These are phyloP conservation scores for Formica aserva DNA, from an alignment of 2,888 invertebrate genomes.

Conservation along the genomic window DNA sequence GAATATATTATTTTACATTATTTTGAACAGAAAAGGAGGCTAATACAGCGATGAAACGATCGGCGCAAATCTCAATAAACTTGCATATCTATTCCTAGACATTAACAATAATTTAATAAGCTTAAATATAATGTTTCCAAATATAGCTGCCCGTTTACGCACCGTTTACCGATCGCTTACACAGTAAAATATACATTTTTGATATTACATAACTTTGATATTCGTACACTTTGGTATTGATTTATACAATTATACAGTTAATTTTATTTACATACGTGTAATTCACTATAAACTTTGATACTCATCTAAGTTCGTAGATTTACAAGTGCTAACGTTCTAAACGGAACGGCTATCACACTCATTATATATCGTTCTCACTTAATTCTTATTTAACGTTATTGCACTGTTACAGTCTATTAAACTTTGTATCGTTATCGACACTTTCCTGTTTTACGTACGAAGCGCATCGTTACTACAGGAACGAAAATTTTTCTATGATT, in stretches of 20 bases:
- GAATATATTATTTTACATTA: constrained; percentile 76
- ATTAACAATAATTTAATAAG: constrained; percentile 81
- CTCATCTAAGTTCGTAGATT: constrained; percentile 77
- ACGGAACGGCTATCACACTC: constrained; percentile 83
- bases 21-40: constrained; percentile 74
- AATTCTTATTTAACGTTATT: constrained; percentile 51
- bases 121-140: constrained; percentile 78
- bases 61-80: constrained; percentile 67
- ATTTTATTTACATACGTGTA: constrained; percentile 67
- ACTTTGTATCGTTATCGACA: constrained; percentile 33
- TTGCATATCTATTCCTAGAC: constrained; percentile 74
- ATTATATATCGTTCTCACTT: constrained; percentile 71
- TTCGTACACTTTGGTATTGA: constrained; percentile 79
- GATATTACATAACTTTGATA: constrained; percentile 71
- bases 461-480: constrained; percentile 57
- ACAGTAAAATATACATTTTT: constrained; percentile 78
- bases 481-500: constrained; percentile 56
- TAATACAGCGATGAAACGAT: constrained; percentile 74
- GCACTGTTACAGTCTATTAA: constrained; percentile 55
- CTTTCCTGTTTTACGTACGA: constrained; percentile 46
- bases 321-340: constrained; percentile 79
- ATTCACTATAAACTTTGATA: constrained; percentile 53
- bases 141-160: constrained; percentile 74
- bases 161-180: constrained; percentile 70
- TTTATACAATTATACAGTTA: constrained; percentile 70